Base-by-base conservation (phyloP, 2,888 invertebrate species). In the Ophraella communa region DNA sequence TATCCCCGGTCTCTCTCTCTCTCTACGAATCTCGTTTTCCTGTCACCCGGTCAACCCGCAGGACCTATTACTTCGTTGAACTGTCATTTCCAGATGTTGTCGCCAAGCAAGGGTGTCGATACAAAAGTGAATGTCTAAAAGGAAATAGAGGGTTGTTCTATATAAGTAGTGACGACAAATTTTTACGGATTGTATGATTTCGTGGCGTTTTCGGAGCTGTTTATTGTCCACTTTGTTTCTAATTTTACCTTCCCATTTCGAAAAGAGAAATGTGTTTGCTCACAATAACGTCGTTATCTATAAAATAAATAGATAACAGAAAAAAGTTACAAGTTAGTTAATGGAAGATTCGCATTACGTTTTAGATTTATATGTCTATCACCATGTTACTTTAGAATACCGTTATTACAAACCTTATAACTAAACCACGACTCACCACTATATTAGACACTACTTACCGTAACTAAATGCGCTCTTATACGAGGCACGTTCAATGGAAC, bases 31-130 rank as follows among this genome's bases (percentile, higher is more conserved):
- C 27, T 51, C 49, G 49, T 24, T 73, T 47, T 21, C 60, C 42
- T 23, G 52, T 24, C 72, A 71, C 61, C 73, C 73, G 76, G 77
- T 78, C 78, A 76, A 76, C 74, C 71, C 71, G 72, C 74, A 74
- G 76, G 78, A 58, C 58, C 59, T 62, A 79, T 79, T 78, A 78
- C 78, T 78, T 71, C 71, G 71, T 74, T 73, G 72, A 77, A 76
- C 78, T 79, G 79, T 79, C 79, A 78, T 77, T 77, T 73, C 76
- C 79, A 79, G 78, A 78, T 77, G 78, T 74, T 75, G 68, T 57
- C 47, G 52, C 60, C 47, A 57, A 56, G 59, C 60, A 57, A 60
- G 63, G 66, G 66, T 63, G 66, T 66, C 47, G 63, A 56, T 65
- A 60, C 65, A 62, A 54, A 62, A 60, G 60, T 47, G 42, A 24